These are phyloP conservation scores for Ptychochromis oligacanthus DNA, from an alignment of 2,113 vertebrate genomes.

Conservation along the genomic window DNA sequence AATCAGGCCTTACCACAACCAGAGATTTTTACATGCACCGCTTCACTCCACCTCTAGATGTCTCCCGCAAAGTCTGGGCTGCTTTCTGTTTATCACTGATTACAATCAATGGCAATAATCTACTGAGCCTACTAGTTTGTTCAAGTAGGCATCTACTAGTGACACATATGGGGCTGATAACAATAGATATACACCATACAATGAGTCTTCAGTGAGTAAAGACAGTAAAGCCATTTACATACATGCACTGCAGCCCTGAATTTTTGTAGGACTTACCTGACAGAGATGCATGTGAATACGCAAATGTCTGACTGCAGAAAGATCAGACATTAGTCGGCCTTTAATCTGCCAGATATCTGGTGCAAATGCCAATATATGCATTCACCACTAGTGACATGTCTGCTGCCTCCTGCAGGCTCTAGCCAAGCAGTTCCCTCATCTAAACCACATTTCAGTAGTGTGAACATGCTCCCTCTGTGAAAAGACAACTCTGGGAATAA, in stretches of 20 bases:
- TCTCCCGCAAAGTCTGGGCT: neutral
- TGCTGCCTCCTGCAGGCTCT: too few relatives aligned
- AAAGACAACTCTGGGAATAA: too few relatives aligned
- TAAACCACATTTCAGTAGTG: neutral
- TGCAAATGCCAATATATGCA: neutral
- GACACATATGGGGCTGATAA: neutral
- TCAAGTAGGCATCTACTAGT: neutral
- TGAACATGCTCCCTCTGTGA: neutral
- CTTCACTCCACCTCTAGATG: neutral
- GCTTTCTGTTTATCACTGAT: neutral
- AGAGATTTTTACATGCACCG: neutral
- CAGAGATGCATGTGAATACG: neutral
- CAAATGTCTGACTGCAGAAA: neutral
- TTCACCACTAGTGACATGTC: neutral
- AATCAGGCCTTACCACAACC: neutral
- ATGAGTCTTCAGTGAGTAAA: neutral
- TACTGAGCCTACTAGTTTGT: neutral
- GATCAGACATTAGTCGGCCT: neutral
- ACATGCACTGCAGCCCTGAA: neutral
- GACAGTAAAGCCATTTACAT: neutral
- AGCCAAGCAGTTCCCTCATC: neutral
- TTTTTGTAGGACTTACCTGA: neutral
- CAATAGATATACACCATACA: neutral
- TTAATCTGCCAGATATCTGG: neutral
- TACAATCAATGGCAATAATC: neutral